Percentiles rank a stretch among this genome's conserved stretches.
phyloP scores from a whole-genome alignment of 1,140 invertebrate species.

The Ceratina japonica region DNA sequence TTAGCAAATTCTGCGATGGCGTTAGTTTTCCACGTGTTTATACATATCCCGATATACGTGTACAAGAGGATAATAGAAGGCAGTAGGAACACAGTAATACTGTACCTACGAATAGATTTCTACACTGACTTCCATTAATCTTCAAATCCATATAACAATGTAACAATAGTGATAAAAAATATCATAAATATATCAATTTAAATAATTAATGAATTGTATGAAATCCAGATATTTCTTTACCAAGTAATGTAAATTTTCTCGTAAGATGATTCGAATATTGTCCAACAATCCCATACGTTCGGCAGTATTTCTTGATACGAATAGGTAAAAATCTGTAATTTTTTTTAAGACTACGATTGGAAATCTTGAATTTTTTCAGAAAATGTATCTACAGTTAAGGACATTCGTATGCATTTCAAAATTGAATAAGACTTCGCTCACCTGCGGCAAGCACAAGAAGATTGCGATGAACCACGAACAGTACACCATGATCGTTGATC shows the following conservation, averaged over 20 bases:
- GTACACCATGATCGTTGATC: too few species aligned
- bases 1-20: conserved; percentile 54
- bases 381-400: background rate
- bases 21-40: conserved; percentile 80
- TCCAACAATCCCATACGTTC: conserved; percentile 84
- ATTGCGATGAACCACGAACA: too few species aligned
- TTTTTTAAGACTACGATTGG: too few species aligned
- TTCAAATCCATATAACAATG: too few species aligned
- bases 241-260: conserved; percentile 84
- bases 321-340: background rate
- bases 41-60: conserved; percentile 84
- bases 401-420: too few species aligned
- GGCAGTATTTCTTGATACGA: conserved; percentile 80
- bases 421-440: too few species aligned
- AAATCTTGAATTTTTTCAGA: too few species aligned
- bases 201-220: too few species aligned
- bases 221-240: conserved; percentile 62
- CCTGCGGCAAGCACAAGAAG: too few species aligned
- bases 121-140: too few species aligned
- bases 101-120: conserved; percentile 76
- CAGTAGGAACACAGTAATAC: conserved; percentile 82
- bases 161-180: too few species aligned
- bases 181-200: too few species aligned
- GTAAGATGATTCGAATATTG: conserved; percentile 79
- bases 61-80: conserved; percentile 82